Base-by-base conservation (phyloP, 2,797 vertebrate genomes). In the Cossypha polioptera region DNA sequence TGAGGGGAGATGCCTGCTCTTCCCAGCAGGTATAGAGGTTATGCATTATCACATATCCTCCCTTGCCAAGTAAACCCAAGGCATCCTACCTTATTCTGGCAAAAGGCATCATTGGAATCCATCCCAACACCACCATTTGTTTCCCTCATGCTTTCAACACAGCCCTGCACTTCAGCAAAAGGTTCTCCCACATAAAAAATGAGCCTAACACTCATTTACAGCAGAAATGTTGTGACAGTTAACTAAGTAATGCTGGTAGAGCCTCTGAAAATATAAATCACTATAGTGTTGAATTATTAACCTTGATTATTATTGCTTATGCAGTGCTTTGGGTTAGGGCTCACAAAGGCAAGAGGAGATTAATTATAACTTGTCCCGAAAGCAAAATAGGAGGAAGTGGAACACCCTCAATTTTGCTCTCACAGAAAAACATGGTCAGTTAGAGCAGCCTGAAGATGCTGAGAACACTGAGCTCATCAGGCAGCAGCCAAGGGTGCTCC, bases 341-440 rank as follows among this genome's bases (percentile, higher is more conserved):
- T 94, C 58, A 77, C 45, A 83, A 73, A 75, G 62, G 68, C 62
- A 83, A 65, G 36, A 71, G 67, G 38, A 88, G 28, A 91, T 73
- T 88, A 78, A 95, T 86, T 80, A 58, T 55, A 86, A 80, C 40
- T 88, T 86, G 36, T 73, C 33, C 43, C 66, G 78, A 92, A 85
- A 86, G 50, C 51, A 87, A 94, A 94, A 82, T 11, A 87, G 72
- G 17, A 92, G 65, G 65, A 68, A 59, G 58, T 36, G 48, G 59
- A 95, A 92, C 68, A 80, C 57, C 58, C 74, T 89, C 5, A 29
- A 1, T 69, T 77, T 89, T 14, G 22, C 42, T 76, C 11, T 76
- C 33, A 40, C 4, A 18, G 50, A 53, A 59, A 91, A 84, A 2
- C 1, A 0, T 1, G 1, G 35, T 36, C 54, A 36, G 35, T 77